A percentile compares a stretch with the other conserved stretches of the same genome.
Conservation (phyloP, 2,888 invertebrate genomes). For the Brenthis hecate region DNA sequence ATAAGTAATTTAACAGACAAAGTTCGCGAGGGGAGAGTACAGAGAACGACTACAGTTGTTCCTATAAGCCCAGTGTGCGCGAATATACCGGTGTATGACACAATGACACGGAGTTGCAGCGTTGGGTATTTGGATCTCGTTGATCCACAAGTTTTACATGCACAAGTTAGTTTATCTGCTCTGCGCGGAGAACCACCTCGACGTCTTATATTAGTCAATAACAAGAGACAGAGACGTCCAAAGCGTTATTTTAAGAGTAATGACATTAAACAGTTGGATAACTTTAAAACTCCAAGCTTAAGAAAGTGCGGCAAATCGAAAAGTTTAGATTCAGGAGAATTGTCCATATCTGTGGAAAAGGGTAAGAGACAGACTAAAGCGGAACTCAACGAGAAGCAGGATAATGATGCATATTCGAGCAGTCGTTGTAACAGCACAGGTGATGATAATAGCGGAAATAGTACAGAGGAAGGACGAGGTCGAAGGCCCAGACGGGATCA, state of each 20-base stretch:
- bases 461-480: constrained; percentile 50
- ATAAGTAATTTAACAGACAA: constrained; percentile 56
- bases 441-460: constrained; percentile 55
- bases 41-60: constrained; percentile 83
- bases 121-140: constrained; percentile 94
- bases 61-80: constrained; percentile 85
- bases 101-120: constrained; percentile 92
- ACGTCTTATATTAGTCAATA: constrained; percentile 88
- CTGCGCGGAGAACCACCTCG: constrained; percentile 89
- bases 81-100: constrained; percentile 77
- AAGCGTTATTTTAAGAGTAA: constrained; percentile 64
- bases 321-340: constrained; percentile 92
- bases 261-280: constrained; percentile 54
- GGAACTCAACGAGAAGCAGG: constrained; percentile 44
- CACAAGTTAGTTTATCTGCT: constrained; percentile 87
- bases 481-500: constrained; percentile 52
- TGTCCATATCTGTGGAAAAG: constrained; percentile 83
- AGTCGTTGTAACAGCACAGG: constrained; percentile 56
- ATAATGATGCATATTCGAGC: constrained; percentile 49
- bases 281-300: constrained; percentile 74
- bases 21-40: constrained; percentile 52
- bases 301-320: constrained; percentile 90
- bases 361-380: constrained; percentile 53
- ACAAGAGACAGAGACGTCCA: constrained; percentile 78
- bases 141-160: constrained; percentile 88